Conservation (phyloP, 2,888 invertebrate genomes). For the Ochropleura leucogaster region DNA sequence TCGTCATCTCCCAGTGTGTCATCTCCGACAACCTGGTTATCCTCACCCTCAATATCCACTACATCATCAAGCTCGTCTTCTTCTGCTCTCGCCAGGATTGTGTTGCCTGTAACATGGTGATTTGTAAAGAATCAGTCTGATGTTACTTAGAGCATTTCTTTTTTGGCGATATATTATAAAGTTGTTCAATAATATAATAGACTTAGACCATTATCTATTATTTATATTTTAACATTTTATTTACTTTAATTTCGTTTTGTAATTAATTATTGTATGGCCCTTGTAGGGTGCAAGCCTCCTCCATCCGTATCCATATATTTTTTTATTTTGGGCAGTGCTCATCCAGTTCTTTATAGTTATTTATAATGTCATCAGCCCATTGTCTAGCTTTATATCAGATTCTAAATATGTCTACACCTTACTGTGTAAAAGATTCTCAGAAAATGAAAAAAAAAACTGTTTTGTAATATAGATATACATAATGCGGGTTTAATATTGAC, state of each 20-base stretch:
- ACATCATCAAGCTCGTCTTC: slow-evolving; percentile 94
- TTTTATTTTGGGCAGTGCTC: too few species aligned
- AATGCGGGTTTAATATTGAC: not conserved
- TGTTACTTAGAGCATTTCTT: not conserved
- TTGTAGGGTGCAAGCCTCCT: too few species aligned
- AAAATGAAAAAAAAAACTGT: slow-evolving; percentile 4
- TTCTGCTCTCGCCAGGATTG: slow-evolving; percentile 90
- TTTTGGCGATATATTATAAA: not conserved
- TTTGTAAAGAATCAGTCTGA: not conserved
- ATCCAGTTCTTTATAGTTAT: too few species aligned
- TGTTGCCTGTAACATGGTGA: slow-evolving; percentile 78
- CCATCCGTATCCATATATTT: too few species aligned
- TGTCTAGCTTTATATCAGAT: too few species aligned
- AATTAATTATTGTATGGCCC: too few species aligned
- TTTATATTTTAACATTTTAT: too few species aligned
- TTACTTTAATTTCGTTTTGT: too few species aligned
- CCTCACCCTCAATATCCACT: slow-evolving; percentile 92
- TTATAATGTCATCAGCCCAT: too few species aligned
- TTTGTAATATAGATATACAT: not conserved
- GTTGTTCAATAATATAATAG: too few species aligned
- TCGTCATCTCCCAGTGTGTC: slow-evolving; percentile 92
- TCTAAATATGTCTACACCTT: too few species aligned
- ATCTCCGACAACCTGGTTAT: slow-evolving; percentile 91
- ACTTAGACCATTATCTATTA: too few species aligned
- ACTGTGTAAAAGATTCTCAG: not conserved